Percentiles rank a stretch among this genome's conserved stretches.
Evolutionary conservation across 1,140 invertebrate species (phyloP).

Genomic region (Protaetia brevitarsis): DNA sequence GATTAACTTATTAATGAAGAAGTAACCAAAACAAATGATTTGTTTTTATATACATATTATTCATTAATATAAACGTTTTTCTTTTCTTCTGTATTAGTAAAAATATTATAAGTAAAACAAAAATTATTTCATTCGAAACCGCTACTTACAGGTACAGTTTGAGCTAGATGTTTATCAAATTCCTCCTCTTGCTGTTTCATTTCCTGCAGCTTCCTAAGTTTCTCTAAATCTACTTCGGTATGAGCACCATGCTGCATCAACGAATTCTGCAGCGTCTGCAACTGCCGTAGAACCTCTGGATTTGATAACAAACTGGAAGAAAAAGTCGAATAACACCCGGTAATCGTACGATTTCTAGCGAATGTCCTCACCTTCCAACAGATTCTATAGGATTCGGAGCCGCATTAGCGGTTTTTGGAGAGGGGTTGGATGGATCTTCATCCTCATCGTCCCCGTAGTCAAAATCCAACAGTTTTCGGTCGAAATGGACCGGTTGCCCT

Average conservation of each 20-base stretch:
- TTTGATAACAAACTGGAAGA: slow-evolving; percentile 65
- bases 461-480: slow-evolving; percentile 78
- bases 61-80: no score
- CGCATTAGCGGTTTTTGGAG: slow-evolving; percentile 37
- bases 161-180: slow-evolving; percentile 74
- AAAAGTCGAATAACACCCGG: neutral
- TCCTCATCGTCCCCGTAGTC: slow-evolving; percentile 83
- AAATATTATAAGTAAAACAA: neutral
- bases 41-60: no score
- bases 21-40: neutral
- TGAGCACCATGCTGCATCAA: slow-evolving; percentile 49
- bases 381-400: slow-evolving; percentile 25
- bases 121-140: neutral
- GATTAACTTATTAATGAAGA: neutral
- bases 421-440: slow-evolving; percentile 55
- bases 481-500: slow-evolving; percentile 57
- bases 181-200: slow-evolving; percentile 75
- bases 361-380: slow-evolving; percentile 37
- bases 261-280: slow-evolving; percentile 61
- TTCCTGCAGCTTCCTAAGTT: slow-evolving; percentile 65
- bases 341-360: neutral
- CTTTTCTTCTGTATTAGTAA: no score
- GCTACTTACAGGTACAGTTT: slow-evolving; percentile 60
- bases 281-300: slow-evolving; percentile 69
- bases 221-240: slow-evolving; percentile 66